Evolutionary conservation across 2,113 vertebrate species (phyloP).

Genomic region (Orthonyx spaldingii): DNA sequence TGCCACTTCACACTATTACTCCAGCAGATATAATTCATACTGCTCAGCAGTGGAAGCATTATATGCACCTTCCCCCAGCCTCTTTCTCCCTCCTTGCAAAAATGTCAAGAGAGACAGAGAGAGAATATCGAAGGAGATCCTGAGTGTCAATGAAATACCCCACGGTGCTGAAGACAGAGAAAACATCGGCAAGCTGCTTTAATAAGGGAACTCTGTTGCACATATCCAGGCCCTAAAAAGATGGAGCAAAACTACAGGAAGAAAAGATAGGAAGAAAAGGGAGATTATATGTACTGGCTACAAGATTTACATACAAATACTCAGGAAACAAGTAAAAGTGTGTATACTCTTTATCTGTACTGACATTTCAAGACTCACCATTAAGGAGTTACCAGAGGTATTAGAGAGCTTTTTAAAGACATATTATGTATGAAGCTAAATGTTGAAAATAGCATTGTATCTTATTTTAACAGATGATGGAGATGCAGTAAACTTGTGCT

Average conservation of each 20-base stretch:
- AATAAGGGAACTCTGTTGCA: constrained; percentile 37
- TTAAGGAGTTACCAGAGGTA: neutral
- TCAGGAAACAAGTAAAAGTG: neutral
- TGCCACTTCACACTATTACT: constrained; percentile 61
- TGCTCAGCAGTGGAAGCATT: constrained; percentile 60
- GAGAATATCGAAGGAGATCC: constrained; percentile 58
- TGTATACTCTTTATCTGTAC: neutral
- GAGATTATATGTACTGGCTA: neutral
- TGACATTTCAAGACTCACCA: neutral
- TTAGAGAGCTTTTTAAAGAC: neutral
- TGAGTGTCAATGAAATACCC: constrained; percentile 72
- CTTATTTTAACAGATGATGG: neutral
- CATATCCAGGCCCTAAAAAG: constrained; percentile 25
- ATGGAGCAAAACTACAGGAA: neutral
- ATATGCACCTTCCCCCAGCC: constrained; percentile 45
- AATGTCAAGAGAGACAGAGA: constrained; percentile 64
- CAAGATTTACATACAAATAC: neutral
- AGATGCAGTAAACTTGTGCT: neutral
- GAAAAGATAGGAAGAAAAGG: neutral
- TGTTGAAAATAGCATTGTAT: neutral
- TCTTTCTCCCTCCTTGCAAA: constrained; percentile 43
- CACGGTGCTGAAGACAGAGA: constrained; percentile 34
- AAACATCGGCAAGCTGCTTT: constrained; percentile 66
- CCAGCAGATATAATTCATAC: constrained; percentile 65
- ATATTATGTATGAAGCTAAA: neutral